A percentile compares a stretch with the other conserved stretches of the same genome.
Evolutionary conservation across 2,113 vertebrate species (phyloP).

Genomic region (Dipodomys stephensi): DNA sequence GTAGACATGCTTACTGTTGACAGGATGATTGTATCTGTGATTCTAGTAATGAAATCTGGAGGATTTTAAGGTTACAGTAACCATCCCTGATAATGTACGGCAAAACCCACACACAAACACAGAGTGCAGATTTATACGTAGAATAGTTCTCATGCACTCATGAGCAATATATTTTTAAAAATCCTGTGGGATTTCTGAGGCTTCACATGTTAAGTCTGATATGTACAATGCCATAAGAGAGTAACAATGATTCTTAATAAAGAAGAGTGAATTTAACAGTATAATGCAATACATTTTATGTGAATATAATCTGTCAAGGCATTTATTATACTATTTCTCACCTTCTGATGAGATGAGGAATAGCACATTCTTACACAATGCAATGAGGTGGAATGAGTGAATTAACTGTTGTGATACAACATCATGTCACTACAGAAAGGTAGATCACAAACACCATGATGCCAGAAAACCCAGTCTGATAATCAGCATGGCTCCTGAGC

Average conservation of each 20-base stretch:
- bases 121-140: no score
- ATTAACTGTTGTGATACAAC: no score
- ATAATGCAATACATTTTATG: neutral
- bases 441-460: no score
- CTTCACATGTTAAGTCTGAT: no score
- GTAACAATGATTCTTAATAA: neutral
- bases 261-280: neutral
- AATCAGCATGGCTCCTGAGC: no score
- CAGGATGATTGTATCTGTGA: neutral
- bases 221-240: neutral
- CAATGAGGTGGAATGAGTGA: no score
- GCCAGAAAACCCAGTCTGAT: no score
- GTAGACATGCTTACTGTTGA: neutral
- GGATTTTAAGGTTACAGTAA: neutral
- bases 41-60: neutral
- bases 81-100: neutral
- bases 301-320: neutral
- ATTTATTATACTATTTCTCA: neutral
- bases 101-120: no score
- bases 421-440: no score
- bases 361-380: neutral
- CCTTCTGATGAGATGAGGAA: neutral
- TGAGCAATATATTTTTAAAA: no score
- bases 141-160: no score
- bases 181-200: no score